Evolutionary conservation across 2,888 invertebrate species (phyloP), one percentile per base, ranked within the genome.

Genomic region (Pterostichus niger): DNA sequence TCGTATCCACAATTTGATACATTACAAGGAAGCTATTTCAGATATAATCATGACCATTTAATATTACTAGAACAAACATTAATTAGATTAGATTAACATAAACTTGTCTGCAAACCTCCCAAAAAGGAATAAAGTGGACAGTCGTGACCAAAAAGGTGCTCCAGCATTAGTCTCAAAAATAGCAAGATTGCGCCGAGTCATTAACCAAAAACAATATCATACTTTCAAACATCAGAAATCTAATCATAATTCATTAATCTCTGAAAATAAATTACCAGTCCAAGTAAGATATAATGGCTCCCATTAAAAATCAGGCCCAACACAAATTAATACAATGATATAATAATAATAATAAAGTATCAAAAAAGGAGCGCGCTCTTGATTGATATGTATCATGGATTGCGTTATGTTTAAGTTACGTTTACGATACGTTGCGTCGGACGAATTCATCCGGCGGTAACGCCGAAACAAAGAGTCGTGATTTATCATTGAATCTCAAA

Each of bases 231-330:
- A 75, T 75, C 75, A 75, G 15, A 75, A 49, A 75, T 13, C 31
- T 75, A 75, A 75, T 52, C 49, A 75, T 75, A 75, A 75, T 75
- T 75, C 75, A 75, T 75, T 75, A 75, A 75, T 75, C 75, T 75
- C 75, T 7, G 24, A 52, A 59, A 75, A 75, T 75, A 75, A 75
- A 75, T 75, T 24, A 75, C 71, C 44, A 6, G 49, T 52, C 49
- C 24, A n/a, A 24, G 49, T 31, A 49, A 75, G 31, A 75, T 64
- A 64, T 75, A 71, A 71, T 71, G 68, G 44, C 17, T 40, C 44
- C 44, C 68, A 71, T 71, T 71, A 44, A 44, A 71, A 10, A 40
- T 40, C 40, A 71, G 40, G 13, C 68, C 68, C 17, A 71, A 44
- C 68, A 71, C 68, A 71, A 71, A 71, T 71, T 71, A 71, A 71